These are phyloP conservation scores for Sarcophaga subvicina DNA, from an alignment of 2,888 invertebrate genomes.

Conservation along the genomic window DNA sequence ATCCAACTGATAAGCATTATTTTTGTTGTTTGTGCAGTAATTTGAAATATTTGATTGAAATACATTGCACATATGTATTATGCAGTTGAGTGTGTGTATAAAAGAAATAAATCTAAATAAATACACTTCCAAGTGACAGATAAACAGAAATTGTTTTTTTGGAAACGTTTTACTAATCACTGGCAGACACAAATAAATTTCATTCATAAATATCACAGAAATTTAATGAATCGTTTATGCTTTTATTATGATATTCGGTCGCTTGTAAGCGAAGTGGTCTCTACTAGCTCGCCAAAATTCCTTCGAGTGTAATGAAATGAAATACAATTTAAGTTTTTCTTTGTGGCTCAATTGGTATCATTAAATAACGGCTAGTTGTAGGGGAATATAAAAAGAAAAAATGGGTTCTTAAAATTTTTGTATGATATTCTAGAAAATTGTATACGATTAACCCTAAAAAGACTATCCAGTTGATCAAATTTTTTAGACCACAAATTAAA, in stretches of 20 bases:
- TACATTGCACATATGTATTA: no score
- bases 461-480: background rate
- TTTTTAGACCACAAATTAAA: background rate
- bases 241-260: background rate
- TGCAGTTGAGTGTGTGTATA: background rate
- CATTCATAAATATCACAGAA: background rate
- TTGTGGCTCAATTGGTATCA: slow-evolving; percentile 3
- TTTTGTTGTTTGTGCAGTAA: no score
- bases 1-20: no score
- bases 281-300: background rate
- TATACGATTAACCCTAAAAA: slow-evolving; percentile 1
- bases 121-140: background rate
- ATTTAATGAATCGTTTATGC: background rate
- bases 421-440: background rate
- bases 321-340: slow-evolving; percentile 6
- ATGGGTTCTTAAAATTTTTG: no score
- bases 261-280: background rate
- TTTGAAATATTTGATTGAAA: no score
- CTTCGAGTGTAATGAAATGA: background rate
- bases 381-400: no score
- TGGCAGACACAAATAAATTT: background rate
- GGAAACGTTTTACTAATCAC: background rate
- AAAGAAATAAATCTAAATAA: background rate
- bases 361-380: background rate
- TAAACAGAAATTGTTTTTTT: background rate